Base-by-base conservation (phyloP, 2,797 vertebrate species). In the Pelodytes ibericus region DNA sequence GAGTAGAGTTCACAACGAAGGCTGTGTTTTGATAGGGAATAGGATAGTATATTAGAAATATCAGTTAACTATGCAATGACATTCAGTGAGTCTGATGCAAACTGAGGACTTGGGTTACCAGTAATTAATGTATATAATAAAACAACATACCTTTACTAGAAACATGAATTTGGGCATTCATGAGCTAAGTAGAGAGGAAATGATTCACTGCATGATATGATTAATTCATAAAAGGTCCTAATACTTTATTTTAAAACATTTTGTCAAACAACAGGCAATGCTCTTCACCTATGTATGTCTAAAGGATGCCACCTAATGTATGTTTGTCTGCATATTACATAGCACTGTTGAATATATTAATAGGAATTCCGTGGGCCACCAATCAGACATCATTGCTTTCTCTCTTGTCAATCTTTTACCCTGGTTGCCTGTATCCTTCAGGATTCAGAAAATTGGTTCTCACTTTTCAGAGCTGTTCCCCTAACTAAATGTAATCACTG, bases 21-120 rank as follows among this genome's bases (percentile, higher is more conserved):
- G n/a, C 57, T 78, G 62, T 78, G 70, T 62, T 78, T 62, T 78
- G 76, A 73, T 71, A 78, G 70, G 30, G 63, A 68, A 67, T 25
- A 25, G 36, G 63, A 68, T 67, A 67, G 30, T 72, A 61, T 60
- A 66, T 78, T 53, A 62, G 53, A 72, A 72, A 62, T 51, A 62
- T 57, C 25, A 73, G 63, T 26, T 60, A 56, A 53, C n/a, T 31
- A 67, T 56, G 56, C 70, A 78, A 44, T 70, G 59, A 56, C 58
- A 76, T 68, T 70, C 58, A 70, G 56, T 30, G 59, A 74, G 57
- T 16, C 53, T 24, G 36, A 74, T 59, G 27, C 33, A 16, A 24
- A 29, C 30, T 57, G 25, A 58, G 72, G 30, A 74, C 61, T 58
- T 58, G 56, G 58, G 29, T 60, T 60, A 31, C 26, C 18, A 31